Conservation (phyloP, 2,113 vertebrate species). For the Crypturellus undulatus region DNA sequence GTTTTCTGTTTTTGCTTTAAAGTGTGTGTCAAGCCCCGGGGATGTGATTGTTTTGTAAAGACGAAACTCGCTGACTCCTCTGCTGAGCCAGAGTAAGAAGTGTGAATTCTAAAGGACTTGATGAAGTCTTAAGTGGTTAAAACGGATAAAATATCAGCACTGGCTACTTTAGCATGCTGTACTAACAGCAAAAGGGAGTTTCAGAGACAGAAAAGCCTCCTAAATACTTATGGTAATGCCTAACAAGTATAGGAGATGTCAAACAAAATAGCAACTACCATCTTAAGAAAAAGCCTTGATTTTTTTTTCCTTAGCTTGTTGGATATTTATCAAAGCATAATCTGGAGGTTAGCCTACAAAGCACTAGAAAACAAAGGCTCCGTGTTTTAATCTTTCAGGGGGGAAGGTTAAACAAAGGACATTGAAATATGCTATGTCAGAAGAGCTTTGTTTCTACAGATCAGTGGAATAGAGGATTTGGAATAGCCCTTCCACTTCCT, state of each 20-base stretch:
- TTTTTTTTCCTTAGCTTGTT: slow-evolving; percentile 51
- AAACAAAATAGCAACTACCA: slow-evolving; percentile 31
- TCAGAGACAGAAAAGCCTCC: neutral
- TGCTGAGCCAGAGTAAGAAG: neutral
- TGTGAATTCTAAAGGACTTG: slow-evolving; percentile 7
- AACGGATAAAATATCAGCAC: slow-evolving; percentile 11
- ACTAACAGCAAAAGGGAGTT: neutral
- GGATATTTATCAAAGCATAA: slow-evolving; percentile 71
- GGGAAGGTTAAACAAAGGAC: slow-evolving; percentile 65
- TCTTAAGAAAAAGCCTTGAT: slow-evolving; percentile 50
- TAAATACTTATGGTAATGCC: slow-evolving; percentile 39
- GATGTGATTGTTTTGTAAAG: neutral
- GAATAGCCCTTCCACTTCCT: slow-evolving; percentile 21
- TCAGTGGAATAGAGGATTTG: slow-evolving; percentile 49
- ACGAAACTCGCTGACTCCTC: neutral
- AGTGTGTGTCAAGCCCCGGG: neutral
- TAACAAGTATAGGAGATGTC: slow-evolving; percentile 39
- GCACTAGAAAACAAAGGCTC: slow-evolving; percentile 52
- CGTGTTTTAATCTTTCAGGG: slow-evolving; percentile 39
- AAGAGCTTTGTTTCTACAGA: slow-evolving; percentile 50
- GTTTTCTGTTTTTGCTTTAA: slow-evolving; percentile 9
- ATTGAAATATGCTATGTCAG: slow-evolving; percentile 43
- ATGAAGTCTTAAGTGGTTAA: slow-evolving; percentile 2
- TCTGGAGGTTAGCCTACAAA: slow-evolving; percentile 61
- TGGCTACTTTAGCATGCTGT: neutral